Evolutionary conservation across 35 echinoderm and acorn worm genomes (phyloP), one percentile per base, ranked within the genome.

Genomic region (Amphiura filiformis): DNA sequence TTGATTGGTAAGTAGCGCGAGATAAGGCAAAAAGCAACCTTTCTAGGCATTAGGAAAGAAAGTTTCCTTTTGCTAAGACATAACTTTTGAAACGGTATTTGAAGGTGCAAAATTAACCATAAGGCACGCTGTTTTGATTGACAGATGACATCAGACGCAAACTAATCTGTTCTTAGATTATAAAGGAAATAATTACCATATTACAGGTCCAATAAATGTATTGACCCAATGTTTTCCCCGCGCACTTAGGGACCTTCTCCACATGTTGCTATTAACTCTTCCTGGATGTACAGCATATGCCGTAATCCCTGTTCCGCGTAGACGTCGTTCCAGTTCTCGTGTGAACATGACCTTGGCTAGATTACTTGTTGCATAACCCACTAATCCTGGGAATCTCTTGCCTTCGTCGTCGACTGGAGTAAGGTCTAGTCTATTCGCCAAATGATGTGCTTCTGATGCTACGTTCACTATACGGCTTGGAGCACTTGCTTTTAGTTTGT

Each of bases 301-400:
- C 17, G 93, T 95, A 0, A 95, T 84, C 18, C 86, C 85, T 39
- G 84, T 86, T 23, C 89, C 93, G 65, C 87, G 64, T 26, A 95
- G 75, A 47, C 93, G 78, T 49, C 89, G 56, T 44, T 78, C 84
- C 79, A 95, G 61, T 49, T 95, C 93, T 32, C 84, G 52, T 36
- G 86, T 90, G 70, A 95, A 95, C 33, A 91, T 40, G 36, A 95
- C 80, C 65, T 95, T 95, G 40, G 93, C 88, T 77, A 95, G 89
- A 75, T 95, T 95, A 34, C 89, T 91, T 15, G 56, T 75, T 26
- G 35, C 57, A 80, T 95, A 95, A 5, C 80, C 85, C 4, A 86
- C 78, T 0, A 88, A 13, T 35, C 80, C 80, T 42, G 80, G 61
- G 26, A 70, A 70, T 0, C 26, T 2, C 32, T 77, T 30, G 13